Evolutionary conservation across 2,888 invertebrate species (phyloP).

Genomic region (Coelinius sp.): DNA sequence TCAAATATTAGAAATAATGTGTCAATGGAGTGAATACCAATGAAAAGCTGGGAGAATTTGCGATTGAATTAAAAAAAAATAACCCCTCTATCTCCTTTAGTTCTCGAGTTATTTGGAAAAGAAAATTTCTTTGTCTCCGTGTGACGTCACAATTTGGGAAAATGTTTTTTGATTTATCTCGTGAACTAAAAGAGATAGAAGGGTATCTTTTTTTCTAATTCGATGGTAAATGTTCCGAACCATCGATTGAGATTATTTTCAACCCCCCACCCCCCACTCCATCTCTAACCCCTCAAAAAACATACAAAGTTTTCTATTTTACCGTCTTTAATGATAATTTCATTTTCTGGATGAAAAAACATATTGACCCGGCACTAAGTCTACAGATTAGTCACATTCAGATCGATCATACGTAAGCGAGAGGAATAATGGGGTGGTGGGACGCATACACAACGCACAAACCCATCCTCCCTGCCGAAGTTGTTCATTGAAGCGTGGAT

Average conservation of each 20-base stretch:
- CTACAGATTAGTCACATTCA: slow-evolving; percentile 40
- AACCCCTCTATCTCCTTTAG: not conserved
- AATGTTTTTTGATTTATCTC: not conserved
- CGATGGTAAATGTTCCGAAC: not conserved
- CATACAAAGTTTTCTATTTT: not conserved
- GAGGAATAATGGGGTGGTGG: slow-evolving; percentile 18
- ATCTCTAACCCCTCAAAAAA: too few relatives aligned
- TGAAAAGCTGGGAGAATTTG: not conserved
- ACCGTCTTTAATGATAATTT: not conserved
- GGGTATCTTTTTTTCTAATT: not conserved
- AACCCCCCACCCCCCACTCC: not conserved
- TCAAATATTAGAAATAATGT: not conserved
- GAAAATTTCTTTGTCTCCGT: not conserved
- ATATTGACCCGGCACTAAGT: not conserved
- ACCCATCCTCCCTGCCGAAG: slow-evolving; percentile 32
- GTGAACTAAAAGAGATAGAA: not conserved
- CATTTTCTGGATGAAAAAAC: slow-evolving; percentile 8
- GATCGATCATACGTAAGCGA: slow-evolving; percentile 41
- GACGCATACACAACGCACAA: slow-evolving; percentile 35
- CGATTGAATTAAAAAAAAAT: not conserved
- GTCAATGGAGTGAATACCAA: too few relatives aligned
- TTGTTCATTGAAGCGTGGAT: slow-evolving; percentile 56
- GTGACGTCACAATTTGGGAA: not conserved
- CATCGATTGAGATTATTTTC: not conserved
- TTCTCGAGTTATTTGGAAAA: not conserved